These are phyloP conservation scores for Rhineura floridana DNA, from an alignment of 2,113 vertebrate genomes.

Conservation along the genomic window DNA sequence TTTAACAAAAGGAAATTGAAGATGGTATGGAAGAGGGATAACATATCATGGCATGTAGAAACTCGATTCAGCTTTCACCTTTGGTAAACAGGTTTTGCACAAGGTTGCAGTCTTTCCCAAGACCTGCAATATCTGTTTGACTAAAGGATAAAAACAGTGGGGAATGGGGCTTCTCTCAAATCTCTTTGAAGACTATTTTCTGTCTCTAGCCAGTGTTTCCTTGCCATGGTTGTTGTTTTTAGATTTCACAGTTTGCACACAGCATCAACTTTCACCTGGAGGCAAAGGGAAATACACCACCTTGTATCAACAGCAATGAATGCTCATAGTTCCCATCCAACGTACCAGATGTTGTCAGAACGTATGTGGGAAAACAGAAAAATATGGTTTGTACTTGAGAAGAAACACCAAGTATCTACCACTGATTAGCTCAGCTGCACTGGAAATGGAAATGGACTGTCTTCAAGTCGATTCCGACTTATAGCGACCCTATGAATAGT, in stretches of 20 bases:
- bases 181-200: background rate
- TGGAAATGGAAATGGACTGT: too few species aligned
- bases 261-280: rapidly evolving
- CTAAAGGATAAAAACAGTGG: too few species aligned
- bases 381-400: background rate
- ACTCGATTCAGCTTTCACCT: background rate
- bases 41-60: background rate
- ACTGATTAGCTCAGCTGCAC: background rate
- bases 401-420: background rate
- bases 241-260: background rate
- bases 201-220: background rate
- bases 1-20: too few species aligned
- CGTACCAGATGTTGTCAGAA: conserved; percentile 7
- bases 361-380: conserved; percentile 18
- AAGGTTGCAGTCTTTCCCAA: background rate
- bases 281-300: background rate
- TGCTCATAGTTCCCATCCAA: background rate
- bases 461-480: too few species aligned
- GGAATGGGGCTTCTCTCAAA: background rate
- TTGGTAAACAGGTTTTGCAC: background rate
- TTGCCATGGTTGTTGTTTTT: rapidly evolving
- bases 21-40: background rate
- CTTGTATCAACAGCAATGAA: rapidly evolving
- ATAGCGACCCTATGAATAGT: too few species aligned
- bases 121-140: background rate